A percentile compares a stretch with the other conserved stretches of the same genome.
phyloP scores from a whole-genome alignment of 2,797 vertebrate genomes.

The Parauchenoglanis ngamensis region DNA sequence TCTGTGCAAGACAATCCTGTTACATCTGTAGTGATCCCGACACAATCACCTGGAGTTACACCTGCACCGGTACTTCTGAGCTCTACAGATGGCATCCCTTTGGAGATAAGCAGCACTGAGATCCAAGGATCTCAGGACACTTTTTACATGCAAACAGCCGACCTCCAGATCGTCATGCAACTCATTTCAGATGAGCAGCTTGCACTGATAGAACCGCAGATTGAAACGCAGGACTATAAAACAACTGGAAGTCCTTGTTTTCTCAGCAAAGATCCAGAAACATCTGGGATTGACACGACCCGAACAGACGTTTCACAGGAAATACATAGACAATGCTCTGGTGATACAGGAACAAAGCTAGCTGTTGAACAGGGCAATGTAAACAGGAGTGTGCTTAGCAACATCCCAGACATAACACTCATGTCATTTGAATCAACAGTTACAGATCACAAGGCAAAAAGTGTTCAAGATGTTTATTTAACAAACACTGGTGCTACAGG shows the following conservation, averaged over 20 bases:
- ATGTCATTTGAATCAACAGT: conserved; percentile 40
- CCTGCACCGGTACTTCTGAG: conserved; percentile 24
- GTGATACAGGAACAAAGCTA: background rate
- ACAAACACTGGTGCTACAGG: conserved; percentile 1
- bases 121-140: conserved; percentile 64
- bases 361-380: conserved; percentile 28
- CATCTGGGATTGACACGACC: conserved; percentile 1
- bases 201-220: conserved; percentile 75
- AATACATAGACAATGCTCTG: conserved; percentile 14
- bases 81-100: background rate
- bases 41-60: conserved; percentile 27
- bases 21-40: conserved; percentile 21
- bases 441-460: conserved; percentile 30
- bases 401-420: conserved; percentile 29
- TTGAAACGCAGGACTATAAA: conserved; percentile 62
- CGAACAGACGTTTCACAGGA: conserved; percentile 43
- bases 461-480: background rate
- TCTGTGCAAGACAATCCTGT: conserved; percentile 33
- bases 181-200: conserved; percentile 80
- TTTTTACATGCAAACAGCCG: conserved; percentile 75
- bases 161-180: conserved; percentile 79
- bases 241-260: conserved; percentile 23
- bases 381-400: conserved; percentile 21
- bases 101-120: conserved; percentile 23
- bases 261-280: conserved; percentile 13